Conservation (phyloP, 2,888 invertebrate genomes). For the Drosophila emarginata region DNA sequence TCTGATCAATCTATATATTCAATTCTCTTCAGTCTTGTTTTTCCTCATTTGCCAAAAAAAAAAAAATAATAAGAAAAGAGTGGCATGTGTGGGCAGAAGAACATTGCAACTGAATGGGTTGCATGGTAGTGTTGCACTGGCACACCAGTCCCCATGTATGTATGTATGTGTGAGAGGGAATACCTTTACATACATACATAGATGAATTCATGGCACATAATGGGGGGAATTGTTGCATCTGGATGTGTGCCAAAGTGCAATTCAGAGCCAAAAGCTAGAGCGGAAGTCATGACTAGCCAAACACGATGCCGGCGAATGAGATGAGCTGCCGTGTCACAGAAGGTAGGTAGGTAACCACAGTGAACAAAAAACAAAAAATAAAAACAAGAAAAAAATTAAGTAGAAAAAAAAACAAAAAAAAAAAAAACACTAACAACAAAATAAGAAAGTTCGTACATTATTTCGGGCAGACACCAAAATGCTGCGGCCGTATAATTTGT, state of each 20-base stretch:
- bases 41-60: neutral
- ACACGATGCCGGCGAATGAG: slow-evolving; percentile 72
- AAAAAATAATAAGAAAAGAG: neutral
- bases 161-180: slow-evolving; percentile 15
- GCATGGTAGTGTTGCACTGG: slow-evolving; percentile 8
- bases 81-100: slow-evolving; percentile 66
- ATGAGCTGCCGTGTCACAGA: slow-evolving; percentile 63
- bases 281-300: slow-evolving; percentile 77
- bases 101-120: slow-evolving; percentile 53
- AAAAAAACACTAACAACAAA: slow-evolving; percentile 34
- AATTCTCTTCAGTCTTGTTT: slow-evolving; percentile 27
- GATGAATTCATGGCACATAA: slow-evolving; percentile 65
- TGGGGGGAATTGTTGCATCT: slow-evolving; percentile 59
- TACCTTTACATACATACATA: too few species aligned
- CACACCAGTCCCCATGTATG: neutral
- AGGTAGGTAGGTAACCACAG: neutral
- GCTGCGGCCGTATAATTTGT: slow-evolving; percentile 69
- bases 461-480: slow-evolving; percentile 70
- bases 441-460: slow-evolving; percentile 76
- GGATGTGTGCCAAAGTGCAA: slow-evolving; percentile 63
- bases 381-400: slow-evolving; percentile 19
- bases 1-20: slow-evolving; percentile 33
- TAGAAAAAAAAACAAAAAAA: slow-evolving; percentile 18
- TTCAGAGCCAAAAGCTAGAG: slow-evolving; percentile 45
- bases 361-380: slow-evolving; percentile 40